A percentile compares a stretch with the other conserved stretches of the same genome.
Evolutionary conservation across 1,140 invertebrate genomes (phyloP).

Genomic region (Rhynchophorus ferrugineus): DNA sequence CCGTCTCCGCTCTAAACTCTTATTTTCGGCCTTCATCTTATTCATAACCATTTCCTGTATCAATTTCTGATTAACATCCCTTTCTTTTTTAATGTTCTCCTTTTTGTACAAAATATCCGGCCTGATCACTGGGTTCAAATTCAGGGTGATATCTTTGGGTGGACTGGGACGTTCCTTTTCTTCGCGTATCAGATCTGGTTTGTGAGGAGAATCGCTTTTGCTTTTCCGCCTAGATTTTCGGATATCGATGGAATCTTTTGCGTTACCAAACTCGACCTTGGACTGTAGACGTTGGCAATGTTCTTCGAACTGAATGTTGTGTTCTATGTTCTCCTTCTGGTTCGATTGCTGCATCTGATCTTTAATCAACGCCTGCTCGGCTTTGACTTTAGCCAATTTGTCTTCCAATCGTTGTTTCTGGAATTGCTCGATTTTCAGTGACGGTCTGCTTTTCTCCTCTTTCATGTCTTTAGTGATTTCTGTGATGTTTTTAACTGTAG

Average conservation of each 20-base stretch:
- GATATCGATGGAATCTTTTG: conserved; percentile 61
- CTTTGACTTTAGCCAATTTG: conserved; percentile 33
- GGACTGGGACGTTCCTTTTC: conserved; percentile 35
- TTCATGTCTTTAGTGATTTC: conserved; percentile 24
- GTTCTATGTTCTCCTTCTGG: conserved; percentile 20
- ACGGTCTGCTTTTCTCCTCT: conserved; percentile 8
- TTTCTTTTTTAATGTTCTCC: conserved; percentile 37
- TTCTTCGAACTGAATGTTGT: conserved; percentile 51
- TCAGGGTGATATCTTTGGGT: conserved; percentile 22
- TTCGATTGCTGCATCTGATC: conserved; percentile 5
- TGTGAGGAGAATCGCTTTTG: conserved; percentile 32
- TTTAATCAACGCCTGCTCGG: conserved; percentile 27
- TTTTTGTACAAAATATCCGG: conserved; percentile 33
- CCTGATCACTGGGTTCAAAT: conserved; percentile 20
- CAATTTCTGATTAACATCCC: conserved; percentile 37
- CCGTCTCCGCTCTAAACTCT: conserved; percentile 39
- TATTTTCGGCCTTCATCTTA: conserved; percentile 61
- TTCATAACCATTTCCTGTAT: conserved; percentile 71
- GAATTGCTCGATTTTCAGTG: conserved; percentile 23
- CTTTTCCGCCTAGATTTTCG: conserved; percentile 56
- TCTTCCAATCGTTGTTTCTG: conserved; percentile 30
- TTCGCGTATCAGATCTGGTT: conserved; percentile 43
- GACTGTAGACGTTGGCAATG: conserved; percentile 61
- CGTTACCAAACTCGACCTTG: conserved; percentile 63
- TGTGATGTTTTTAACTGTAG: conserved; percentile 38